These are phyloP conservation scores for Synaphobranchus kaupii DNA, from an alignment of 2,797 vertebrate genomes.

Conservation along the genomic window DNA sequence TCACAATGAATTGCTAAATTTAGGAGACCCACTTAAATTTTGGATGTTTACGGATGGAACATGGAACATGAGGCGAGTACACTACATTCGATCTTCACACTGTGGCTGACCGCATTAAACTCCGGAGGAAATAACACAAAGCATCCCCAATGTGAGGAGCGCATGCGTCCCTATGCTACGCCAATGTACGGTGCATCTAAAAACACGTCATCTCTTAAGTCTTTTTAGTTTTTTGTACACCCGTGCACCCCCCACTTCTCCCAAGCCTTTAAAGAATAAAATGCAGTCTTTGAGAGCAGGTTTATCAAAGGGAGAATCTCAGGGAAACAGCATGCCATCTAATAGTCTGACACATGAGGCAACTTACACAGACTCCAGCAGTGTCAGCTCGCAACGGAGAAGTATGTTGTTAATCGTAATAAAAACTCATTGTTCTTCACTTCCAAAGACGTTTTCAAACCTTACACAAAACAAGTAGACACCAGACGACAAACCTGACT, in stretches of 20 bases:
- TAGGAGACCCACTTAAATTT: background rate
- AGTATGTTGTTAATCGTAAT: background rate
- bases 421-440: background rate
- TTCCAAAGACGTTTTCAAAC: background rate
- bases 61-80: background rate
- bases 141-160: background rate
- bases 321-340: background rate
- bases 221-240: background rate
- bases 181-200: background rate
- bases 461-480: background rate
- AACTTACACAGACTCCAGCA: background rate
- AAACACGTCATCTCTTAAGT: background rate
- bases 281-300: conserved; percentile 37
- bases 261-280: conserved; percentile 40
- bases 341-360: background rate
- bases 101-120: background rate
- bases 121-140: background rate
- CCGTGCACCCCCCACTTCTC: background rate
- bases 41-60: background rate
- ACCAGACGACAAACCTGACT: background rate
- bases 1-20: too few relatives aligned
- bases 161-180: background rate
- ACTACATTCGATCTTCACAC: background rate
- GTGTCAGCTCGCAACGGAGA: background rate
- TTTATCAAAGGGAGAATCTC: conserved; percentile 36